Evolutionary conservation across 1,140 invertebrate species (phyloP), one percentile per base, ranked within the genome.

Genomic region (Leptinotarsa undecemlineata): DNA sequence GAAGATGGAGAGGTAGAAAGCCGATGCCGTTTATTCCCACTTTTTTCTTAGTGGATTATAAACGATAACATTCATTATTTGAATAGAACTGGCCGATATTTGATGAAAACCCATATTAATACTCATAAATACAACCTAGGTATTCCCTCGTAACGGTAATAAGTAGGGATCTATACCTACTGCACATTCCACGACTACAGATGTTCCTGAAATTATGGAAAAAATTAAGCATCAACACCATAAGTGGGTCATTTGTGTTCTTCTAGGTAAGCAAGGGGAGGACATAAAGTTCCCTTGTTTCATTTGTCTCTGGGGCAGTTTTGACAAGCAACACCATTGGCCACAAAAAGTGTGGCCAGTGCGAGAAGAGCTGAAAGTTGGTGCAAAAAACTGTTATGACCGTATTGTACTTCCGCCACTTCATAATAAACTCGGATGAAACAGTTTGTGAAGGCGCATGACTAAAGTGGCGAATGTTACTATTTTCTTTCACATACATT

Each of bases 141-240:
- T 68, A 67, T 33, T 86, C 20, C 68, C 85, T 20, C 80, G 86
- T 68, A 85, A 84, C 73, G 82, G 78, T 13, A 87, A 86, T 73
- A 78, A 80, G 76, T 80, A 80, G 73, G 75, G 74, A 6, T 79
- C 79, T 3, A 78, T 83, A 71, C 82, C 81, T 33, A 74, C 83
- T 63, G 82, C 76, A 66, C 81, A 84, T 76, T 80, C 80, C 8
- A 77, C 78, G 23, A 71, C 77, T 13, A 60, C 75, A 26, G 82
- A 76, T 19, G 68, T 84, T 66, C 26, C 51, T 68, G 23, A 68
- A 48, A 33, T 83, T 23, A 33, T 48, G n/a, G 48, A 82, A 14
- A 72, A 62, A 75, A 74, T 72, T 48, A 71, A 63, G 14, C 72
- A 75, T 64, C 71, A 78, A 74, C 61, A 72, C 47, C 68, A 72